Conservation (phyloP, 2,797 vertebrate species). For the Epinephelus awoara region DNA sequence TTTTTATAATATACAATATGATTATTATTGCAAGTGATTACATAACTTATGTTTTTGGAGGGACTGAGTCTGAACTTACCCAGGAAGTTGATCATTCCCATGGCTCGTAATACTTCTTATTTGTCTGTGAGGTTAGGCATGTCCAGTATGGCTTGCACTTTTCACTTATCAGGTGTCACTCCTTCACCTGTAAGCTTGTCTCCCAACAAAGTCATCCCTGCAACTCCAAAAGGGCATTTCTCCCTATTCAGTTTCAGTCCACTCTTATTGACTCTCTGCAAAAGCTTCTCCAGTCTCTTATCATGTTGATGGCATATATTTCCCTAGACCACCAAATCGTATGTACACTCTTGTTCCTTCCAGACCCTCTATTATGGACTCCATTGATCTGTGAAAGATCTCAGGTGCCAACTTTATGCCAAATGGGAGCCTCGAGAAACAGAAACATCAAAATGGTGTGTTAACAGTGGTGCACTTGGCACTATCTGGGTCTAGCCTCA, state of each 20-base stretch:
- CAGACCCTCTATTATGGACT: not conserved
- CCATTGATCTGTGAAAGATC: constrained; percentile 8
- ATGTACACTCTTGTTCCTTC: constrained; percentile 1
- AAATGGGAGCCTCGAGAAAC: constrained; percentile 2
- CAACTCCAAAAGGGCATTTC: not conserved
- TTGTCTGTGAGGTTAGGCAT: not conserved
- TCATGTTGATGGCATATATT: constrained; percentile 3
- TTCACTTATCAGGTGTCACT: not conserved
- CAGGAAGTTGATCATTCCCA: no score
- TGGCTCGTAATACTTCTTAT: no score
- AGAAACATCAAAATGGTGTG: not conserved
- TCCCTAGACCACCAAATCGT: not conserved
- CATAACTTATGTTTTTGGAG: no score
- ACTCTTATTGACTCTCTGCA: not conserved
- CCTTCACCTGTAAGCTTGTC: not conserved
- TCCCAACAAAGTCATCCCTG: not conserved
- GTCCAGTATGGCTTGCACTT: not conserved
- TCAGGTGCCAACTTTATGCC: not conserved
- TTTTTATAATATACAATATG: no score
- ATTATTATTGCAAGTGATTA: no score
- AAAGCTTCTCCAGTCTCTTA: not conserved
- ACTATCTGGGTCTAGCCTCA: constrained; percentile 7
- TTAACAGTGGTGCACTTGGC: not conserved
- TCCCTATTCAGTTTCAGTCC: not conserved
- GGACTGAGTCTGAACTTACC: no score